Evolutionary conservation across 1,140 invertebrate species (phyloP).

Genomic region (Drosophila albomicans): DNA sequence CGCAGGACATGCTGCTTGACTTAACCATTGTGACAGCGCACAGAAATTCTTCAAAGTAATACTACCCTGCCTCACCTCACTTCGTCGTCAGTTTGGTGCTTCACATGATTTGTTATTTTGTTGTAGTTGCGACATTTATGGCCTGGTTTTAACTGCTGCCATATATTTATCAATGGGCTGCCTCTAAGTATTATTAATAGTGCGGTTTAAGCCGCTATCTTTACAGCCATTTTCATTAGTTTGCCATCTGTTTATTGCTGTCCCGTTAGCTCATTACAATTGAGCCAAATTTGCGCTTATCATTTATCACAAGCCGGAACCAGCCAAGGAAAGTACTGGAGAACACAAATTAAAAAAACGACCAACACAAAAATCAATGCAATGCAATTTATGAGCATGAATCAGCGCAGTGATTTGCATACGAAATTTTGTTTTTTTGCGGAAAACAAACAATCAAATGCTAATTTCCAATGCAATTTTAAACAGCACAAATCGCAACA

Average conservation of each 20-base stretch:
- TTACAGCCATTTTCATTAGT: constrained; percentile 38
- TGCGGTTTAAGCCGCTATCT: constrained; percentile 46
- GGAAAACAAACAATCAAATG: constrained; percentile 67
- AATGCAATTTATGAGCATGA: constrained; percentile 64
- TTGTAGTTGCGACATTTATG: constrained; percentile 63
- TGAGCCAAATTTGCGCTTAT: constrained; percentile 49
- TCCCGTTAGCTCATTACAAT: constrained; percentile 56
- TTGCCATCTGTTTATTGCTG: constrained; percentile 18
- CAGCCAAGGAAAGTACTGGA: background rate
- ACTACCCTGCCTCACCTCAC: background rate
- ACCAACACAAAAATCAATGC: constrained; percentile 40
- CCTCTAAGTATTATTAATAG: constrained; percentile 78
- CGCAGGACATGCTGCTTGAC: constrained; percentile 49
- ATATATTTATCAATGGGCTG: constrained; percentile 72
- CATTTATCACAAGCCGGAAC: constrained; percentile 61
- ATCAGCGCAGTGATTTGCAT: constrained; percentile 40
- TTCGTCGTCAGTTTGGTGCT: background rate
- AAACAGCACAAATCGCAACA: constrained; percentile 5
- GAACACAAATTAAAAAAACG: constrained; percentile 37
- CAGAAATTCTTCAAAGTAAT: constrained; percentile 30
- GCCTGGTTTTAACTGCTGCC: constrained; percentile 42
- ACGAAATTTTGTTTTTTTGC: constrained; percentile 14
- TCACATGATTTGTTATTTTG: constrained; percentile 59
- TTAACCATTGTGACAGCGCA: constrained; percentile 23
- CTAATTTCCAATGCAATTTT: constrained; percentile 72